Conservation (phyloP, 1,140 invertebrate genomes). For the Drosophila ananassae region DNA sequence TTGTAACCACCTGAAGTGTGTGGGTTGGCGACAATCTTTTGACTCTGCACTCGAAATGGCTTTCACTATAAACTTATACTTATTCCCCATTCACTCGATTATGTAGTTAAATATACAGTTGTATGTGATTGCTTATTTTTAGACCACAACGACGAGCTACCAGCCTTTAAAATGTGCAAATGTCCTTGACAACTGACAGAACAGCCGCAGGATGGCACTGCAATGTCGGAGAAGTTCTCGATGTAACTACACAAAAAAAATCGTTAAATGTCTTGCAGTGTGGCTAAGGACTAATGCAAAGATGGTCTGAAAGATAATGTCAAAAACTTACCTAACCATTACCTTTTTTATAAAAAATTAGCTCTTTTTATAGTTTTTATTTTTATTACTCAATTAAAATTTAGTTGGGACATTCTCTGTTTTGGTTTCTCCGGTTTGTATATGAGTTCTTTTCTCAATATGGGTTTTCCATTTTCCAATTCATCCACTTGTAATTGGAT, state of each 20-base stretch:
- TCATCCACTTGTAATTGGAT: slow-evolving; percentile 47
- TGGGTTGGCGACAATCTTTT: slow-evolving; percentile 6
- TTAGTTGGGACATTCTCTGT: slow-evolving; percentile 74
- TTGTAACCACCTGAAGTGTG: slow-evolving; percentile 16
- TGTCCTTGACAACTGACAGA: slow-evolving; percentile 60
- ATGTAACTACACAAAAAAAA: slow-evolving; percentile 51
- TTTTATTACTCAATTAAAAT: slow-evolving; percentile 81
- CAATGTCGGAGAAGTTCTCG: slow-evolving; percentile 24
- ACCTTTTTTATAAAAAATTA: neutral
- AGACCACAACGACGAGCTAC: slow-evolving; percentile 22
- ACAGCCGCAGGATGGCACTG: slow-evolving; percentile 39
- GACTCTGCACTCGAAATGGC: slow-evolving; percentile 1
- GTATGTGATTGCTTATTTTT: slow-evolving; percentile 42
- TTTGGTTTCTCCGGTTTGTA: slow-evolving; percentile 52
- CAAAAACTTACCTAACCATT: neutral
- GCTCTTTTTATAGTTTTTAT: slow-evolving; percentile 64
- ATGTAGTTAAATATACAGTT: neutral
- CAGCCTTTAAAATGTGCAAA: slow-evolving; percentile 59
- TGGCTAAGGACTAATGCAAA: slow-evolving; percentile 32
- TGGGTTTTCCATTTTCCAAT: slow-evolving; percentile 13
- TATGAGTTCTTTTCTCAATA: slow-evolving; percentile 49
- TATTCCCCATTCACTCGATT: neutral
- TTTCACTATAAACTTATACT: neutral
- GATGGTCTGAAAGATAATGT: slow-evolving; percentile 3
- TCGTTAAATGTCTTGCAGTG: slow-evolving; percentile 54